Evolutionary conservation across 2,888 invertebrate genomes (phyloP).

Genomic region (Iselma pallidipennis): DNA sequence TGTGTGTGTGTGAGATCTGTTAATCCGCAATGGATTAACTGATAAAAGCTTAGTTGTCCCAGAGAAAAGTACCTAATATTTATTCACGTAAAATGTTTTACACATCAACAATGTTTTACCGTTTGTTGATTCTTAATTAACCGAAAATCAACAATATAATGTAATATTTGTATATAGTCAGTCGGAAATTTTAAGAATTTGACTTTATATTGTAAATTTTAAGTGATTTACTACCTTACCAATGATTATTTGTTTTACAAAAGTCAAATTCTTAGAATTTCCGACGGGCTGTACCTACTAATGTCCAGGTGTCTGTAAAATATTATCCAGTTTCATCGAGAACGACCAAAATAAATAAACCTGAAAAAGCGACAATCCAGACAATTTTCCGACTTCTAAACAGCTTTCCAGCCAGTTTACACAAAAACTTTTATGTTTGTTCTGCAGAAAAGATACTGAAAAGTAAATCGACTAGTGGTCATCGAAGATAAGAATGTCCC

Average conservation of each 20-base stretch:
- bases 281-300: too few species aligned
- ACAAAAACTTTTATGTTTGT: conserved; percentile 35
- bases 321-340: too few species aligned
- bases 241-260: too few species aligned
- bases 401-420: conserved; percentile 34
- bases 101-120: conserved; percentile 4
- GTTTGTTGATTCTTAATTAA: conserved; percentile 5
- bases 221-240: too few species aligned
- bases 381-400: conserved; percentile 31
- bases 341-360: conserved; percentile 8
- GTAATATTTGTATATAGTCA: too few species aligned
- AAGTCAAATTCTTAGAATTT: too few species aligned
- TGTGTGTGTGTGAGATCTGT: conserved; percentile 28
- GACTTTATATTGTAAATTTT: too few species aligned
- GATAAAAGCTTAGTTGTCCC: conserved; percentile 6
- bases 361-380: background rate
- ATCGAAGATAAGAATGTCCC: background rate
- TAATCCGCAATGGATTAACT: conserved; percentile 24
- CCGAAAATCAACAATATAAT: conserved; percentile 5
- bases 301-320: too few species aligned
- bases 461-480: background rate
- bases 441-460: conserved; percentile 11
- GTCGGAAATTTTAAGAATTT: too few species aligned
- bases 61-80: background rate
- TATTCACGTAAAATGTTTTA: background rate